Base-by-base conservation (phyloP, 2,797 vertebrate genomes). In the Pogonophryne albipinna region DNA sequence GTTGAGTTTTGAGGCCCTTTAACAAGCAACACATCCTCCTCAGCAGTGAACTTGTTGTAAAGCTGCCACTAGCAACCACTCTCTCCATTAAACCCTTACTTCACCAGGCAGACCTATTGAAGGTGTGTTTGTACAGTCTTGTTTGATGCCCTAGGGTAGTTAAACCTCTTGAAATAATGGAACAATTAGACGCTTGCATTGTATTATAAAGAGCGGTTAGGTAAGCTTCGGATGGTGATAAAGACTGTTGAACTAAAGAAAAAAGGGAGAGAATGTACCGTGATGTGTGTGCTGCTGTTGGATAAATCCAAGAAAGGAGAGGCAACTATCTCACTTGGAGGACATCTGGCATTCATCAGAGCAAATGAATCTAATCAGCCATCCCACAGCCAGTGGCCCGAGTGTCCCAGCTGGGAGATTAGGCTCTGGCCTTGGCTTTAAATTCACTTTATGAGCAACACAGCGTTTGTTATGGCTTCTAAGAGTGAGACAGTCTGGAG, bases 291-390 rank as follows among this genome's bases (percentile, higher is more conserved):
- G 71, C 46, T 12, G 8, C 67, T 58, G 53, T 16, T 44, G 41
- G 51, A 71, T 60, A 51, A 72, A 82, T 71, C 63, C 64, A 20
- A 62, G 64, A 57, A 53, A 50, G 14, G 16, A 68, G 51, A 60
- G 61, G 62, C 66, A 42, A 45, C 76, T 56, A 49, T 84, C 74
- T 79, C 69, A 60, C 53, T 64, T 65, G 2, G 20, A 71, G 41
- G 71, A 76, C 82, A 86, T 89, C 80, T 86, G 85, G 78, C 61
- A 19, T 80, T 83, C 85, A 74, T 82, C 76, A 62, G 51, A 53
- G 69, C 74, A 68, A 84, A 81, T 58, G 66, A 67, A 66, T 79
- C 65, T 60, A 87, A 84, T 91, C 81, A 82, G 71, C 68, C 68
- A 45, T 72, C 74, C 76, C 38, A 11, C 66, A 74, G 75, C 70